Base-by-base conservation (phyloP, 2,888 invertebrate species). In the Rhaphigaster nebulosa region DNA sequence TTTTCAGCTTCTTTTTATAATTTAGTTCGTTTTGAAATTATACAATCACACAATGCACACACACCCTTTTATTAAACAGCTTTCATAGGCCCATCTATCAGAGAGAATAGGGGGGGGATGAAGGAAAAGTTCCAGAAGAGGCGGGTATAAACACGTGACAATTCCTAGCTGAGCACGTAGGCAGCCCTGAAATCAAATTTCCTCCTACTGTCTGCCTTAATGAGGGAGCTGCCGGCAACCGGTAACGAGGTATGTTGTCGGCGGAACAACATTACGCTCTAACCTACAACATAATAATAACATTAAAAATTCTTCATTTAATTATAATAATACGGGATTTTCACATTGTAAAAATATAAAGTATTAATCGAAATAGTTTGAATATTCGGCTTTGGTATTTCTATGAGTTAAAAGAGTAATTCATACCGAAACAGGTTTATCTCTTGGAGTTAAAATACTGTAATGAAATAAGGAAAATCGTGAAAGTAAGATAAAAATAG, bases 61-160 rank as follows among this genome's bases (percentile, higher is more conserved):
- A 54, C 20, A 23, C 10, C 23, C 0, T 18, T 54, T 20, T 20
- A 23, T 1, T 23, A 54, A 2, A 23, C 15, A 54, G 54, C 23
- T 0, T 15, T 20, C 20, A 23, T 3, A 15, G 52, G 20, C 23
- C 15, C 29, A 65, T 15, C n/a, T 34, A 65, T 29, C 29, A 29
- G 29, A 65, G 29, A 3, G 34, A 65, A 34, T 65, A 60, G 10
- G 26, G 23, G n/a, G n/a, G n/a, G 6, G 65, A 65, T 65, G 65
- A n/a, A 65, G 65, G 65, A 65, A 65, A 29, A 65, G 29, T 65
- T 65, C 1, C 3, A 13, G 65, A 13, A 65, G 65, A 65, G 65
- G 65, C 5, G 65, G 65, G 41, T 41, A 80, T 45, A 80, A 80
- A 80, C 80, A 80, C 23, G 80, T 41, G 80, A 80, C 80, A 26